These are phyloP conservation scores for Clitarchus hookeri DNA, from an alignment of 2,888 invertebrate genomes.

Conservation along the genomic window DNA sequence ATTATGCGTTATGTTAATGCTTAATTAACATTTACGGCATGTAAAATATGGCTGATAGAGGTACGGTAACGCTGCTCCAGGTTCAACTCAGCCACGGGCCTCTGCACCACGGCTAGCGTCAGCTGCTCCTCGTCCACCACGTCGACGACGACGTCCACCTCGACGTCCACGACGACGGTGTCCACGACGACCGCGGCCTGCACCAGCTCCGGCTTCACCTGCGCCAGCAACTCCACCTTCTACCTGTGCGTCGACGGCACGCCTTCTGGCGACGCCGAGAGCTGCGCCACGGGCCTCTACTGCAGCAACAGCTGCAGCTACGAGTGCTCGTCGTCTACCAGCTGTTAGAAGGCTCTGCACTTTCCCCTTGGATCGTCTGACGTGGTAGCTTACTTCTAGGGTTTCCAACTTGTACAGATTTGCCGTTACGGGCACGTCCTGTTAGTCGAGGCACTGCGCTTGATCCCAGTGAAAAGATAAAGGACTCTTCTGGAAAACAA, in stretches of 20 bases:
- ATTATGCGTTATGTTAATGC: too few species aligned
- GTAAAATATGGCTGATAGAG: too few species aligned
- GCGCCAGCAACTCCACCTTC: conserved; percentile 10
- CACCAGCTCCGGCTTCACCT: conserved; percentile 19
- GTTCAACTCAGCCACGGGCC: conserved; percentile 16
- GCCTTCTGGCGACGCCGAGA: neutral
- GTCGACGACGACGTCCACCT: neutral
- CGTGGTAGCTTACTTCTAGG: too few species aligned
- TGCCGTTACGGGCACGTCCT: too few species aligned
- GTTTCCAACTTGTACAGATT: too few species aligned
- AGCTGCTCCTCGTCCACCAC: neutral
- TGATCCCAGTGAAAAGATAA: too few species aligned
- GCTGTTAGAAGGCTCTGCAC: neutral
- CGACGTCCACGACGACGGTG: neutral
- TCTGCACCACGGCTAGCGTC: conserved; percentile 10
- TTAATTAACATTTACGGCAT: too few species aligned
- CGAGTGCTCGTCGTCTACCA: neutral
- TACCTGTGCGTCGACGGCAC: neutral
- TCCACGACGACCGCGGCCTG: conserved; percentile 14
- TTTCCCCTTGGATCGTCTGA: too few species aligned
- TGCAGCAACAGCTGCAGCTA: conserved; percentile 4
- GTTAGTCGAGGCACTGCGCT: too few species aligned
- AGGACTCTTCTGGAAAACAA: too few species aligned
- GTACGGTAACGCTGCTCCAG: neutral
- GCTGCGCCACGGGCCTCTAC: neutral